Evolutionary conservation across 1,140 invertebrate species (phyloP).

Genomic region (Aplysia californica): DNA sequence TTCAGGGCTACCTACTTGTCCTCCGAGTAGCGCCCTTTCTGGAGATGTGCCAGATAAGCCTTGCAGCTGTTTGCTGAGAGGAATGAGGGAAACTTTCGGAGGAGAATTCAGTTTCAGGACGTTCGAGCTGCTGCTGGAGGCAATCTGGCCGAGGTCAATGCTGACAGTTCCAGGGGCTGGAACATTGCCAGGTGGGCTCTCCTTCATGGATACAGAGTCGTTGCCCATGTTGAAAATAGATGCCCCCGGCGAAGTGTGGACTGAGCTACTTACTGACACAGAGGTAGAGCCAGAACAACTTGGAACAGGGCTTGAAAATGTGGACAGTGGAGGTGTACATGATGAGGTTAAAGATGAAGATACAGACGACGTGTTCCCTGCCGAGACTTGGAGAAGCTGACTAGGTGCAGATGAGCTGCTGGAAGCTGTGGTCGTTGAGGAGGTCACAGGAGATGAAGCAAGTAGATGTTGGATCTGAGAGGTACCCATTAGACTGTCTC

Average conservation of each 20-base stretch:
- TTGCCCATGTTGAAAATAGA: conserved; percentile 19
- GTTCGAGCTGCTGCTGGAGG: neutral
- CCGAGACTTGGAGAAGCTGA: too few relatives aligned
- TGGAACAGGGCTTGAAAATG: too few relatives aligned
- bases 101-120: neutral
- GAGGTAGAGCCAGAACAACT: too few relatives aligned
- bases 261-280: neutral
- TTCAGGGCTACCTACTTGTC: neutral
- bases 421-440: too few relatives aligned
- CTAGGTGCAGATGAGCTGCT: too few relatives aligned
- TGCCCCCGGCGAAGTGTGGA: neutral
- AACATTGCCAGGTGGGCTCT: neutral
- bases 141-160: conserved; percentile 20
- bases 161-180: conserved; percentile 15
- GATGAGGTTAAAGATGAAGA: too few relatives aligned
- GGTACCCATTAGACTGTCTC: neutral
- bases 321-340: too few relatives aligned
- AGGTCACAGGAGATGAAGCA: neutral
- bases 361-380: too few relatives aligned
- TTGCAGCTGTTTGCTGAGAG: conserved; percentile 8
- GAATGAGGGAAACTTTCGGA: conserved; percentile 23
- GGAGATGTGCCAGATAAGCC: neutral
- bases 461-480: conserved; percentile 1
- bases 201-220: conserved; percentile 8
- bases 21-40: neutral